phyloP scores from a whole-genome alignment of 2,113 vertebrate species.

The Vidua chalybeata region DNA sequence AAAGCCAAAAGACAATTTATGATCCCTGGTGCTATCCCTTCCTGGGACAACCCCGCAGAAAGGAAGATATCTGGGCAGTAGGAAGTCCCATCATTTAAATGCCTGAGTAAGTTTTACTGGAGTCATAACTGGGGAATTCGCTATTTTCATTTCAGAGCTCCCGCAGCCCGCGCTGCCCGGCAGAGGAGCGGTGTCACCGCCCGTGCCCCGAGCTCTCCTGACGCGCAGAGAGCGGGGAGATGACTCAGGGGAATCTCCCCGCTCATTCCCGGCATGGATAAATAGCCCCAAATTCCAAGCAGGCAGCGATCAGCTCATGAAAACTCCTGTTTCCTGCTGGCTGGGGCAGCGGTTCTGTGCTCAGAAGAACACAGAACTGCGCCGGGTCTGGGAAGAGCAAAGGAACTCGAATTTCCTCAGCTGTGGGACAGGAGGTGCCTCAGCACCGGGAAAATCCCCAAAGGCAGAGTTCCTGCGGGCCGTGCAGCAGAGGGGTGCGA shows the following conservation, averaged over 20 bases:
- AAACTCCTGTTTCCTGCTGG: rapidly evolving
- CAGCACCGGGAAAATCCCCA: not conserved
- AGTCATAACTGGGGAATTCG: conserved; percentile 37
- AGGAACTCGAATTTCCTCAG: not conserved
- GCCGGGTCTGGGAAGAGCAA: not conserved
- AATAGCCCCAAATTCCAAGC: not conserved
- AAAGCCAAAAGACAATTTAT: conserved; percentile 77
- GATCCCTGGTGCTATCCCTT: conserved; percentile 69
- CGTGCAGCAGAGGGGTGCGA: not conserved
- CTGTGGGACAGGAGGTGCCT: not conserved
- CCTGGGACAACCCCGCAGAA: conserved; percentile 64
- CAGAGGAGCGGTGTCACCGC: not conserved
- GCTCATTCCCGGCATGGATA: not conserved
- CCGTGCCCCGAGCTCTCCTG: not conserved
- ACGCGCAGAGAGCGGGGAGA: not conserved
- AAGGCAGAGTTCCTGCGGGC: not conserved
- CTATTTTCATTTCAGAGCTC: not conserved
- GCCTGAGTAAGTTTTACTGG: conserved; percentile 10
- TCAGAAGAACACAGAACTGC: not conserved
- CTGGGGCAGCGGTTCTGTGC: not conserved
- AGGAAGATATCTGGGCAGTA: conserved; percentile 50
- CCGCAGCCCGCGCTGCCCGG: not conserved
- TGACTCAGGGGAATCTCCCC: conserved; percentile 14
- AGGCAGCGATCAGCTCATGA: not conserved
- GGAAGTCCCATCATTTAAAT: conserved; percentile 60